Percentiles rank a stretch among this genome's conserved stretches.
Conservation (phyloP, 2,113 vertebrate species). For the Panthera uncia region DNA sequence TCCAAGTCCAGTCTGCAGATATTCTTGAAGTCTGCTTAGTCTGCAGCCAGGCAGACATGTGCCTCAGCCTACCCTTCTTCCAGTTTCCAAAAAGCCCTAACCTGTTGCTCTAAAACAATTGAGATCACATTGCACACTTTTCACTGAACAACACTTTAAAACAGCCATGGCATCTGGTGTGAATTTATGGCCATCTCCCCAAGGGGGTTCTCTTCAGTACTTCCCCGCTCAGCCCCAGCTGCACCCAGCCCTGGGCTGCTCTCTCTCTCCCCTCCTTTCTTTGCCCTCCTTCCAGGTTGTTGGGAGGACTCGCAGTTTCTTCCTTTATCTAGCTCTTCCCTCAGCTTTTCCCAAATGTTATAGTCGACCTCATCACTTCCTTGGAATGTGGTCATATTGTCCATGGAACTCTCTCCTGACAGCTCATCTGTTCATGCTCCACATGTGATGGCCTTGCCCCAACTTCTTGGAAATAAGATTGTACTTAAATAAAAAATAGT, state of each 20-base stretch:
- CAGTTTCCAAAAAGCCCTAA: not conserved
- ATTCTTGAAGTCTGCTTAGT: not conserved
- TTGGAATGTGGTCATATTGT: not conserved
- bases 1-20: not conserved
- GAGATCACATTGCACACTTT: not conserved
- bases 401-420: too few relatives aligned
- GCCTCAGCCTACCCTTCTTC: not conserved
- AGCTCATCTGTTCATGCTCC: not conserved
- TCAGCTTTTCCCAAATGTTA: not conserved
- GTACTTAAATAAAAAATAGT: not conserved
- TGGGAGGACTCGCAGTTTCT: not conserved
- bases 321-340: not conserved
- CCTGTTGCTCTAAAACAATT: not conserved
- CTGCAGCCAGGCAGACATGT: too few relatives aligned
- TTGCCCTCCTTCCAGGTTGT: not conserved
- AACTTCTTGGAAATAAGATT: not conserved
- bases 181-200: not conserved
- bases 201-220: not conserved
- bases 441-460: not conserved
- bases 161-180: fast-evolving
- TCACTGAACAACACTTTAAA: not conserved
- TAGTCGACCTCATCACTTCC: not conserved
- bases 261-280: not conserved
- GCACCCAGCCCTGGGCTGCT: not conserved
- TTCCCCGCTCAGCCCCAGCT: not conserved